phyloP scores from a whole-genome alignment of 2,888 invertebrate genomes.

The Eupithecia centaureata region DNA sequence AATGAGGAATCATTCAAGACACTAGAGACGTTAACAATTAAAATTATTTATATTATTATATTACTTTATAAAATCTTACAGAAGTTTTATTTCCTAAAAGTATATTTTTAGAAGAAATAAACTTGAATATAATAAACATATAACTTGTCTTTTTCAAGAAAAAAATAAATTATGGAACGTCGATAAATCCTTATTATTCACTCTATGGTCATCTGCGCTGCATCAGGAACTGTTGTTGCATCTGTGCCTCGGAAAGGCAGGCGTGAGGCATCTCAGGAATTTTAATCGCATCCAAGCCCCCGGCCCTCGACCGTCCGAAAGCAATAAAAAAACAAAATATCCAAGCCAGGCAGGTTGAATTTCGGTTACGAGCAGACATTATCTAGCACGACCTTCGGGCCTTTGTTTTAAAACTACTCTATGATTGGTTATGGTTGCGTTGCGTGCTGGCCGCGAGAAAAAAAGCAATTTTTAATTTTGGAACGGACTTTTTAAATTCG shows the following conservation, averaged over 20 bases:
- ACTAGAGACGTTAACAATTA: too few species aligned
- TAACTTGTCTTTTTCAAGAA: neutral
- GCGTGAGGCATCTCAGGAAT: slow-evolving; percentile 81
- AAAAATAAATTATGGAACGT: neutral
- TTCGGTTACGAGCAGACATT: slow-evolving; percentile 67
- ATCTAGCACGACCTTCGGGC: slow-evolving; percentile 54
- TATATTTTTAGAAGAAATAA: too few species aligned
- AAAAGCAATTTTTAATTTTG: slow-evolving; percentile 15
- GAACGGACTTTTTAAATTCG: slow-evolving; percentile 17
- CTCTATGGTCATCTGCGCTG: slow-evolving; percentile 62
- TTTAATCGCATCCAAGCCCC: slow-evolving; percentile 80
- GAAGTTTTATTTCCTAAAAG: too few species aligned
- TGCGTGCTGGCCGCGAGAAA: slow-evolving; percentile 37
- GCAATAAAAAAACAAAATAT: slow-evolving; percentile 71
- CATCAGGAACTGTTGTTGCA: slow-evolving; percentile 40
- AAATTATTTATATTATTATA: too few species aligned
- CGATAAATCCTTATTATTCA: slow-evolving; percentile 45
- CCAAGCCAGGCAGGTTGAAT: slow-evolving; percentile 62
- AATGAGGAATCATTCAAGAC: too few species aligned
- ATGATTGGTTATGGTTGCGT: slow-evolving; percentile 38
- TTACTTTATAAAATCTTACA: too few species aligned
- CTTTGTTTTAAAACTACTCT: slow-evolving; percentile 50
- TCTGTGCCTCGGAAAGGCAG: slow-evolving; percentile 56
- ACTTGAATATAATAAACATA: too few species aligned
- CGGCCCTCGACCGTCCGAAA: slow-evolving; percentile 58